Evolutionary conservation across 64 coral and sea anemone genomes (phyloP).

Genomic region (Trachythela sp.): DNA sequence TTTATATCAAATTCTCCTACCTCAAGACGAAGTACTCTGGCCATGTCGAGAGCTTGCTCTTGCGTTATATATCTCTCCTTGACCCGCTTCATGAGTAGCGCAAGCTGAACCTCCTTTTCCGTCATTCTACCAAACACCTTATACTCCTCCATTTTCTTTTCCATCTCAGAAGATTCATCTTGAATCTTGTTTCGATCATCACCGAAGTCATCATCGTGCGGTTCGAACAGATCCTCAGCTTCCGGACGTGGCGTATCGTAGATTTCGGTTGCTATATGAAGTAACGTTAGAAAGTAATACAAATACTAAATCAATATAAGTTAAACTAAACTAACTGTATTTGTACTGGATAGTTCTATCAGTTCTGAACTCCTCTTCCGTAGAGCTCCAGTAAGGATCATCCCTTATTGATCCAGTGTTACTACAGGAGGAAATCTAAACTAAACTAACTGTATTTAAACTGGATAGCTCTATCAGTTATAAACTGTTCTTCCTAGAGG

Average conservation of each 20-base stretch:
- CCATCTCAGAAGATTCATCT: not conserved
- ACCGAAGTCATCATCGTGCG: not conserved
- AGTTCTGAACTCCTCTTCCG: too few species aligned
- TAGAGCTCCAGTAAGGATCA: too few species aligned
- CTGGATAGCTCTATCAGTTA: too few species aligned
- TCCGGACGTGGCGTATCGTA: not conserved
- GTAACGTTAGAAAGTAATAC: too few species aligned
- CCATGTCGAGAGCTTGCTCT: not conserved
- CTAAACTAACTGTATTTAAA: too few species aligned
- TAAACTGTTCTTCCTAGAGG: too few species aligned
- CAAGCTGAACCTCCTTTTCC: not conserved
- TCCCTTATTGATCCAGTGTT: too few species aligned
- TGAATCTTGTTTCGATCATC: not conserved
- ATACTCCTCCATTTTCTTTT: not conserved
- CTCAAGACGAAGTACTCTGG: not conserved
- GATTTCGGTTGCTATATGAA: not conserved
- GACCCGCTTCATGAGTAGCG: not conserved
- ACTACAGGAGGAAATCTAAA: too few species aligned
- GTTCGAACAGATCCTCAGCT: not conserved
- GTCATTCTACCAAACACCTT: not conserved
- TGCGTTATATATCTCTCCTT: slow-evolving; percentile 13
- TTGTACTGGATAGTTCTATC: too few species aligned
- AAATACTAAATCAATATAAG: too few species aligned
- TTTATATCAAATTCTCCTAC: not conserved
- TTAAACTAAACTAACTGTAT: too few species aligned